Percentiles rank a stretch among this genome's conserved stretches.
These are phyloP conservation scores for Epizoanthus stellaris DNA, from an alignment of 92 coral and sea anemone genomes.

Conservation along the genomic window DNA sequence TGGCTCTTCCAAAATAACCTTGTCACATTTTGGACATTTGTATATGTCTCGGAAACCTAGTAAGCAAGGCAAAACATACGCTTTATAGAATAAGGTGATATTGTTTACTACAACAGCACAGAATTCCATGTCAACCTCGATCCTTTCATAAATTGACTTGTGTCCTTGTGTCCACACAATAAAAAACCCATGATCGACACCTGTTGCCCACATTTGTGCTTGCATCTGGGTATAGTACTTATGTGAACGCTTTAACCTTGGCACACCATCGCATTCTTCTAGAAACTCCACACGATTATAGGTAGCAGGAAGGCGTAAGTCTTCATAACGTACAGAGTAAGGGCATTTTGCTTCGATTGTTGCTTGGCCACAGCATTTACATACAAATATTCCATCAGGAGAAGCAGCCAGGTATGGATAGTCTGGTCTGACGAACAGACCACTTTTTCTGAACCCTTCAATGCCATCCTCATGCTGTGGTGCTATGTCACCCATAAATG, in stretches of 20 bases:
- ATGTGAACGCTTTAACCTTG: constrained; percentile 9
- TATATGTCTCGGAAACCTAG: constrained; percentile 26
- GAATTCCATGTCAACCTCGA: no score
- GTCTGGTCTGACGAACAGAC: constrained; percentile 27
- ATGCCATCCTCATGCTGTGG: constrained; percentile 43
- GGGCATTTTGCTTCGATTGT: no score
- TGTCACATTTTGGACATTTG: no score
- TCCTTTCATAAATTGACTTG: no score
- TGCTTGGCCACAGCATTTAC: neutral
- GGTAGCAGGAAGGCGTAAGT: no score
- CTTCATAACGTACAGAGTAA: no score
- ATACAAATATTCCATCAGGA: constrained; percentile 31
- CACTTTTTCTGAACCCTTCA: constrained; percentile 36
- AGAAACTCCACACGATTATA: no score
- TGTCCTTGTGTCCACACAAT: no score
- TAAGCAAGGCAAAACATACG: constrained; percentile 41
- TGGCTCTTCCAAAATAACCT: no score
- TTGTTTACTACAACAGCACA: neutral
- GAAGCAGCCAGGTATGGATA: constrained; percentile 37
- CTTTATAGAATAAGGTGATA: constrained; percentile 36
- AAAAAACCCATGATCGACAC: no score
- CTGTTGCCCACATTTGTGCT: constrained; percentile 35
- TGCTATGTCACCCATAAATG: constrained; percentile 41
- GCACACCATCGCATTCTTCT: no score
- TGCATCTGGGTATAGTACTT: constrained; percentile 38